A percentile compares a stretch with the other conserved stretches of the same genome.
Conservation (phyloP, 2,113 vertebrate species). For the Vidua macroura region DNA sequence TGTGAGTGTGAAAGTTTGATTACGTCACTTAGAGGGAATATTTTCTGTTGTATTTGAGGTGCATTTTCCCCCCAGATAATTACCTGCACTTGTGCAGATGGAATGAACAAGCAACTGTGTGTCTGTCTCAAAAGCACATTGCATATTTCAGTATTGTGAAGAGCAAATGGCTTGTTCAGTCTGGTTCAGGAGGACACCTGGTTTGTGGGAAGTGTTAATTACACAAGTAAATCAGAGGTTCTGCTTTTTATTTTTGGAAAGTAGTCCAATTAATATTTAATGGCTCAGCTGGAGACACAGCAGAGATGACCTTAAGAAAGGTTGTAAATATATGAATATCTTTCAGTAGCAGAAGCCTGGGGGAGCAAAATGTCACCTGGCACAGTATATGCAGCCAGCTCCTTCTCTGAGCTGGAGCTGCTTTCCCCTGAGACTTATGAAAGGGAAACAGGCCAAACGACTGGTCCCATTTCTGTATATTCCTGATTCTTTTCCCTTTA, state of each 20-base stretch:
- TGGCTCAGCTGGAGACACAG: conserved; percentile 47
- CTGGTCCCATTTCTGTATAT: neutral
- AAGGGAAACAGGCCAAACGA: neutral
- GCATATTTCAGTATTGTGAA: neutral
- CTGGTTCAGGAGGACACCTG: conserved; percentile 37
- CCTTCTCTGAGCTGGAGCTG: neutral
- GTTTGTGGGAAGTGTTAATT: conserved; percentile 52
- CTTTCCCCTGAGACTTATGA: neutral
- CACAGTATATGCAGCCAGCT: neutral
- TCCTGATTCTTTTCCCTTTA: neutral
- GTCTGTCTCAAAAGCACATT: neutral
- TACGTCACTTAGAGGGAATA: neutral
- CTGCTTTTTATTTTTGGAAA: conserved; percentile 56
- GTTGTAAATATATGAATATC: conserved; percentile 25
- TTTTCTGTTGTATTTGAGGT: neutral
- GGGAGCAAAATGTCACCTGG: conserved; percentile 34
- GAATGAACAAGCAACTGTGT: neutral
- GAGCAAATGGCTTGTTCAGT: neutral
- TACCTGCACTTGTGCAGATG: neutral
- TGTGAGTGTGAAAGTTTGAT: neutral
- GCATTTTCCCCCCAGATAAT: neutral
- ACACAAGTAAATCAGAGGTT: conserved; percentile 40
- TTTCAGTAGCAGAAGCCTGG: neutral
- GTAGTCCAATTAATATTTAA: conserved; percentile 59
- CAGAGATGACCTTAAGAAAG: conserved; percentile 58